phyloP scores from a whole-genome alignment of 2,888 invertebrate species.

The Sericinus montela region DNA sequence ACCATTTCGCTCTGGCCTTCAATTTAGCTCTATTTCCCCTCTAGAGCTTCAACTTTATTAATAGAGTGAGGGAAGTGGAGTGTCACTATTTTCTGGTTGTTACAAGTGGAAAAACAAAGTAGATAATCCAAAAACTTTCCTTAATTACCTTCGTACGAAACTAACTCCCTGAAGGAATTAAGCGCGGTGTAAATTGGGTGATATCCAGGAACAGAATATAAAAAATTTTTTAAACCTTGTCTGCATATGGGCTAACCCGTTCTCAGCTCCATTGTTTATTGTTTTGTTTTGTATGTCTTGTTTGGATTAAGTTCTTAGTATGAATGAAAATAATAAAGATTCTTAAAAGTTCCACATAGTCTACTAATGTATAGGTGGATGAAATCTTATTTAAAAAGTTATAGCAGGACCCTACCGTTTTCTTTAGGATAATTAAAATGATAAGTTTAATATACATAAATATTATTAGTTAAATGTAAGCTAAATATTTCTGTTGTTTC shows the following conservation, averaged over 20 bases:
- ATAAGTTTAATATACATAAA: too few species aligned
- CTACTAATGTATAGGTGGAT: too few species aligned
- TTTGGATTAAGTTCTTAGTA: too few species aligned
- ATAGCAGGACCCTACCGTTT: too few species aligned
- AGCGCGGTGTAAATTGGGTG: slow-evolving; percentile 57
- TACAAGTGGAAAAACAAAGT: slow-evolving; percentile 63
- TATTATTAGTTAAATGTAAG: too few species aligned
- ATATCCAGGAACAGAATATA: slow-evolving; percentile 57
- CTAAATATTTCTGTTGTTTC: too few species aligned
- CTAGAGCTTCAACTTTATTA: slow-evolving; percentile 17
- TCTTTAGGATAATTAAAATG: too few species aligned
- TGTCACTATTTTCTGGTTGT: slow-evolving; percentile 39
- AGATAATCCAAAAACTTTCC: slow-evolving; percentile 74
- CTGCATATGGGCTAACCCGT: not conserved
- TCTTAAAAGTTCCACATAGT: too few species aligned
- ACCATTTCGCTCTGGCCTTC: slow-evolving; percentile 42
- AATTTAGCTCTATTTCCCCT: slow-evolving; percentile 24
- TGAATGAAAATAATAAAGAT: too few species aligned
- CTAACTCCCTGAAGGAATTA: slow-evolving; percentile 73
- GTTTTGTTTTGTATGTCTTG: too few species aligned
- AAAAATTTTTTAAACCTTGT: slow-evolving; percentile 21
- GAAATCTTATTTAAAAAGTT: too few species aligned
- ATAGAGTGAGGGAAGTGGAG: slow-evolving; percentile 28
- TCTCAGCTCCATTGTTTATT: too few species aligned
- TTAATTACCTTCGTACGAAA: slow-evolving; percentile 70